These are phyloP conservation scores for Microcebus lehilahytsara DNA, from an alignment of 2,113 vertebrate species.

Conservation along the genomic window DNA sequence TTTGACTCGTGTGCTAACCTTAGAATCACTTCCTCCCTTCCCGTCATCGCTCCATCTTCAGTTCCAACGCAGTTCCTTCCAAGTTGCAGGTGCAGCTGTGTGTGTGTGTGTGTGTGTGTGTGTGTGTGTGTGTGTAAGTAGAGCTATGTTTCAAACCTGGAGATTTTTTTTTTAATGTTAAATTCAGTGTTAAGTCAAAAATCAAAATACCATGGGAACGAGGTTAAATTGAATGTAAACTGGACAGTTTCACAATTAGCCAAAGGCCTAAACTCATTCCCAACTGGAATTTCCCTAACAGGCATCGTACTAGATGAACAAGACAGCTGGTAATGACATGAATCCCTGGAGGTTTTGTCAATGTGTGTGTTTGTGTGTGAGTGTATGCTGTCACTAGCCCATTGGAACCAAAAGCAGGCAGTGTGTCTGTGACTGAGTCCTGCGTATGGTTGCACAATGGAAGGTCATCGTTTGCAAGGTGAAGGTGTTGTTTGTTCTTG, in stretches of 20 bases:
- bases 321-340: neutral
- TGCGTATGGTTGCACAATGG: neutral
- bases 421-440: neutral
- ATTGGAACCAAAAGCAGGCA: neutral
- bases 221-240: constrained; percentile 24
- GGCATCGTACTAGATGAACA: neutral
- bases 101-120: neutral
- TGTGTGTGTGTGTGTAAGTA: neutral
- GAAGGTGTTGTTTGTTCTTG: neutral
- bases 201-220: neutral
- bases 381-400: neutral
- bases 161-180: neutral
- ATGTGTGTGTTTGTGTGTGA: neutral
- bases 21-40: neutral
- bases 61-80: neutral
- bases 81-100: neutral
- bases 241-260: neutral
- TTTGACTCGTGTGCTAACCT: neutral
- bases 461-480: neutral
- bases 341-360: neutral
- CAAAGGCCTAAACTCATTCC: neutral
- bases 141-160: neutral
- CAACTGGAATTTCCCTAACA: neutral
- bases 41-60: constrained; percentile 8
- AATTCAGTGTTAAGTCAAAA: constrained; percentile 13